Evolutionary conservation across 1,140 invertebrate species (phyloP), one percentile per base, ranked within the genome.

Genomic region (Polypedilum pembai): DNA sequence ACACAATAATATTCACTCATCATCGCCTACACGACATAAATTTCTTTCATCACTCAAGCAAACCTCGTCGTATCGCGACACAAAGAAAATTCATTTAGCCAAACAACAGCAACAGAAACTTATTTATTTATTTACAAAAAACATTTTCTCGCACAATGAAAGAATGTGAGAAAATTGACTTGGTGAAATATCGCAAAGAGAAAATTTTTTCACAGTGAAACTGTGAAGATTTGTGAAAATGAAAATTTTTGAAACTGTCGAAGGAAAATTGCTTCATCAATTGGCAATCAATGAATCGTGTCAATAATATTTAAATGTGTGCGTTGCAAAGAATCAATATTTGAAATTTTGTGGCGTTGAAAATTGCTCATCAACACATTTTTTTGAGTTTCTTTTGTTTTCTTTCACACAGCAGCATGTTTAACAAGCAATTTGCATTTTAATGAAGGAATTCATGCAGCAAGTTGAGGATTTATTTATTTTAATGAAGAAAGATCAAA

Each of bases 201-300:
- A 56, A 33, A 33, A 33, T 33, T 33, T 33, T 33, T 5, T 33
- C 24, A 33, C 24, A n/a, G 41, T 56, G 12, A 56, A 56, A 12
- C 12, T 4, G 15, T 45, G 45, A 56, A 56, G n/a, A 56, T 12
- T 4, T 15, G n/a, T n/a, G 10, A 56, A 56, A 56, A 56, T 56
- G 41, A 8, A 45, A 45, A 56, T n/a, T 56, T n/a, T 4, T 56
- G 45, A 56, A 33, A 5, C 5, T 33, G 24, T 33, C 24, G 45
- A 56, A 56, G 45, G n/a, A 56, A 56, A 56, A 56, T 56, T 56
- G 45, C 45, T 56, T 33, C 45, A 56, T 56, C 45, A 69, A 69
- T 69, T 20, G 17, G 17, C 17, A 69, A 21, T 69, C 65, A 69
- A 18, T 69, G 65, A 69, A 69, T 20, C 7, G 4, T 69, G 17